Conservation (phyloP, 2,888 invertebrate genomes). For the Cryptus viduatorius region DNA sequence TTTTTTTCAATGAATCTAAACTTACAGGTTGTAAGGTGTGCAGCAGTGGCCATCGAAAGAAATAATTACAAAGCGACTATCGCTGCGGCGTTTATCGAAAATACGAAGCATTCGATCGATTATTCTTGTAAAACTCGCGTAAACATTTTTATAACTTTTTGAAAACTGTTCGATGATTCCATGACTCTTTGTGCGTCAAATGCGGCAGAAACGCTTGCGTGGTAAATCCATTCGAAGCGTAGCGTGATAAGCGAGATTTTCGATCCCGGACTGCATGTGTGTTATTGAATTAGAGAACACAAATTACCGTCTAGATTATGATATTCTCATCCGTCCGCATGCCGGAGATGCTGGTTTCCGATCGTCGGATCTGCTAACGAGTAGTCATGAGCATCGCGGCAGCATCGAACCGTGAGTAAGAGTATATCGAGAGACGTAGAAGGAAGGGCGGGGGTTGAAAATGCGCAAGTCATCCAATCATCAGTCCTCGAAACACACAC, state of each 20-base stretch:
- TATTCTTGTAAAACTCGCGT: no score
- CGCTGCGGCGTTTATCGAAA: no score
- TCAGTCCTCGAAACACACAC: constrained; percentile 45
- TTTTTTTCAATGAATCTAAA: no score
- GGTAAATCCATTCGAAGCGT: constrained; percentile 21
- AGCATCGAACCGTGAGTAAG: neutral
- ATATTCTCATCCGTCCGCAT: constrained; percentile 41
- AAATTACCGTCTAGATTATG: constrained; percentile 55
- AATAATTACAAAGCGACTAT: no score
- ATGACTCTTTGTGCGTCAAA: neutral
- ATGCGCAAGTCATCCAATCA: constrained; percentile 64
- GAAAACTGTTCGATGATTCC: neutral
- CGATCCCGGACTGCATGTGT: neutral
- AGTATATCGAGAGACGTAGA: no score
- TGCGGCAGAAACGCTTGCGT: neutral
- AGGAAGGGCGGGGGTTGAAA: constrained; percentile 52
- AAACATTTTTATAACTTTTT: constrained; percentile 2
- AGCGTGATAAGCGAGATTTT: constrained; percentile 56
- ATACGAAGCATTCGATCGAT: no score
- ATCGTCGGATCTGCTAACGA: constrained; percentile 55
- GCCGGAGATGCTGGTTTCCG: constrained; percentile 46
- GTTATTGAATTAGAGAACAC: constrained; percentile 61
- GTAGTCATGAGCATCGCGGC: constrained; percentile 24
- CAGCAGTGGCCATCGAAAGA: no score
- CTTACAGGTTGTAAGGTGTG: no score